A percentile compares a stretch with the other conserved stretches of the same genome.
These are phyloP conservation scores for Portevinia maculata DNA, from an alignment of 2,888 invertebrate species.

Conservation along the genomic window DNA sequence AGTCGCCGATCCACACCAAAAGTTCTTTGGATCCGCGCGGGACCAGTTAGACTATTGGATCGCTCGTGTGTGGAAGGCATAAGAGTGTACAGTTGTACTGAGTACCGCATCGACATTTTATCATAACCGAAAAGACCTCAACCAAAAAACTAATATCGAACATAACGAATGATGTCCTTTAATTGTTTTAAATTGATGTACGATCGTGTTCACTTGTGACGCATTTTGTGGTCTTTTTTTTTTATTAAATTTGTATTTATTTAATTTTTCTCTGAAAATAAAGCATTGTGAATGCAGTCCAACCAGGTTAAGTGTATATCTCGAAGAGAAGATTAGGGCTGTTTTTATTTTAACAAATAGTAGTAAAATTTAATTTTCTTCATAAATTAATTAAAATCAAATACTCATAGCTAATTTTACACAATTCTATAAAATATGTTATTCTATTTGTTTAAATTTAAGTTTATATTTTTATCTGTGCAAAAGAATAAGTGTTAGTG, in stretches of 20 bases:
- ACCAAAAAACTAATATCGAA: too few relatives aligned
- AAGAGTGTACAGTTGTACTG: too few relatives aligned
- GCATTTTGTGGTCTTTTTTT: constrained; percentile 41
- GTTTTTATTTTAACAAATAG: constrained; percentile 42
- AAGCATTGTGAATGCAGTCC: constrained; percentile 73
- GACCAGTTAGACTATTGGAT: too few relatives aligned
- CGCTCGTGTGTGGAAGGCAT: too few relatives aligned
- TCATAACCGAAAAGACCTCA: too few relatives aligned
- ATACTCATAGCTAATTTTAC: constrained; percentile 68
- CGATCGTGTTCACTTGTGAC: constrained; percentile 57
- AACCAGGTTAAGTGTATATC: constrained; percentile 70
- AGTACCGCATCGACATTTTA: too few relatives aligned
- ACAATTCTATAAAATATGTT: constrained; percentile 54
- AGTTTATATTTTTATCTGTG: constrained; percentile 57
- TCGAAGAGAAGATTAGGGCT: constrained; percentile 61
- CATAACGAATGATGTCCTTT: too few relatives aligned
- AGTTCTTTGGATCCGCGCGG: too few relatives aligned
- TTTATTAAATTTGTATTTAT: constrained; percentile 23
- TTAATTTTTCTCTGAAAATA: constrained; percentile 41
- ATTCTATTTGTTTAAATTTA: constrained; percentile 57
- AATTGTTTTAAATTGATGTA: constrained; percentile 1
- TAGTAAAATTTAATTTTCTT: constrained; percentile 38
- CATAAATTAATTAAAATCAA: constrained; percentile 29
- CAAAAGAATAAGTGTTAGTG: constrained; percentile 71
- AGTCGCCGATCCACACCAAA: too few relatives aligned